These are phyloP conservation scores for Candoia aspera DNA, from an alignment of 2,113 vertebrate species.

Conservation along the genomic window DNA sequence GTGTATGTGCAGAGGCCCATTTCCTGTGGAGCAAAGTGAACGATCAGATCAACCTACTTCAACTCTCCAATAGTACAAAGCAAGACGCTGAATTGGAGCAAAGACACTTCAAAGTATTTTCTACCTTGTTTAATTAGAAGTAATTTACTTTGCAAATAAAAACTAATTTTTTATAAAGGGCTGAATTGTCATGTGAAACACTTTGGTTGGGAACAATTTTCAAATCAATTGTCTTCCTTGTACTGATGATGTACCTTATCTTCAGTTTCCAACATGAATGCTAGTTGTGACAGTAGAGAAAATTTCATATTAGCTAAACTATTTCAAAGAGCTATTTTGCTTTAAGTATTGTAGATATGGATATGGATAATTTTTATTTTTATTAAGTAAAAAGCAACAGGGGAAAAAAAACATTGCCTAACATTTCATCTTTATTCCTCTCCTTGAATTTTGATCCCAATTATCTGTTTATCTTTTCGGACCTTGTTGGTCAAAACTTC, in stretches of 20 bases:
- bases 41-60: too few species aligned
- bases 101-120: neutral
- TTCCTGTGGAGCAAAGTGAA: neutral
- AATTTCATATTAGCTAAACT: neutral
- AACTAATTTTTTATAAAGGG: neutral
- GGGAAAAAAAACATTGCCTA: too few species aligned
- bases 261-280: neutral
- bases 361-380: too few species aligned
- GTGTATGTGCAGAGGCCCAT: neutral
- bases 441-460: too few species aligned
- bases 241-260: neutral
- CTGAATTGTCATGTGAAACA: neutral
- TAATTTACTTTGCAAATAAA: constrained; percentile 25
- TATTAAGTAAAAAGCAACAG: too few species aligned
- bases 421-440: too few species aligned
- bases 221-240: too few species aligned
- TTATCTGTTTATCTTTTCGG: too few species aligned
- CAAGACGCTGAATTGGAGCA: too few species aligned
- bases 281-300: neutral
- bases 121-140: constrained; percentile 22
- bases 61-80: too few species aligned
- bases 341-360: neutral
- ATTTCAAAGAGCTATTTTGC: neutral
- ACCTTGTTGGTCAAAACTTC: too few species aligned
- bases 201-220: neutral